phyloP scores from a whole-genome alignment of 2,888 invertebrate genomes.

The Conus canariensis region DNA sequence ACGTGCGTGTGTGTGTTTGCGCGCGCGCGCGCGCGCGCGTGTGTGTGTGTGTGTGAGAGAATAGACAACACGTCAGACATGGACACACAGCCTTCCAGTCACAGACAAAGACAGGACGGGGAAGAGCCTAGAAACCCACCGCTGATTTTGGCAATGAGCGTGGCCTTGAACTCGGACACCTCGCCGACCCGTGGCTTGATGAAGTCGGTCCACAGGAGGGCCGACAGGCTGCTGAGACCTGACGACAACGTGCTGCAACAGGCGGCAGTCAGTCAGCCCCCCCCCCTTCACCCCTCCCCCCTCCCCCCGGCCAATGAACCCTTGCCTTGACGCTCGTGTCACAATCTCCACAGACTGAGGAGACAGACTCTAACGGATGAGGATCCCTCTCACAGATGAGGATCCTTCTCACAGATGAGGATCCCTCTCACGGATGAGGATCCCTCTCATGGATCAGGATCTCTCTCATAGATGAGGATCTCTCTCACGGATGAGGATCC shows the following conservation, averaged over 20 bases:
- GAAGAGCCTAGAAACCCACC: constrained; percentile 48
- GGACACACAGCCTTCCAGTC: neutral
- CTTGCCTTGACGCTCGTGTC: no score
- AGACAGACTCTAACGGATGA: no score
- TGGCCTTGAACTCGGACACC: constrained; percentile 60
- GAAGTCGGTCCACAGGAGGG: constrained; percentile 61
- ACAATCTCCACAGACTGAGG: no score
- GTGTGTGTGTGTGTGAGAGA: neutral
- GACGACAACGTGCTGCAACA: constrained; percentile 59
- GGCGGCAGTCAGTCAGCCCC: constrained; percentile 1
- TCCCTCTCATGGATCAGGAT: no score
- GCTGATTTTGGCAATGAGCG: constrained; percentile 60
- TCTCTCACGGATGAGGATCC: no score
- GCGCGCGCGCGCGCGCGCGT: neutral
- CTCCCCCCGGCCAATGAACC: neutral
- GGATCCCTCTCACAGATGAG: no score
- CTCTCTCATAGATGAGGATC: no score
- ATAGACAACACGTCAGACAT: no score
- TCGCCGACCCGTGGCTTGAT: constrained; percentile 58
- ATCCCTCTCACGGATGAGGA: no score
- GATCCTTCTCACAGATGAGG: no score
- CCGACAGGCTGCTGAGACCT: no score
- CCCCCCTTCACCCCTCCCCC: neutral
- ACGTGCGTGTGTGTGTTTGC: neutral
- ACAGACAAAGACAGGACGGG: constrained; percentile 19